Percentiles rank a stretch among this genome's conserved stretches.
phyloP scores from a whole-genome alignment of 2,797 vertebrate genomes.

The Sebastes steindachneri region DNA sequence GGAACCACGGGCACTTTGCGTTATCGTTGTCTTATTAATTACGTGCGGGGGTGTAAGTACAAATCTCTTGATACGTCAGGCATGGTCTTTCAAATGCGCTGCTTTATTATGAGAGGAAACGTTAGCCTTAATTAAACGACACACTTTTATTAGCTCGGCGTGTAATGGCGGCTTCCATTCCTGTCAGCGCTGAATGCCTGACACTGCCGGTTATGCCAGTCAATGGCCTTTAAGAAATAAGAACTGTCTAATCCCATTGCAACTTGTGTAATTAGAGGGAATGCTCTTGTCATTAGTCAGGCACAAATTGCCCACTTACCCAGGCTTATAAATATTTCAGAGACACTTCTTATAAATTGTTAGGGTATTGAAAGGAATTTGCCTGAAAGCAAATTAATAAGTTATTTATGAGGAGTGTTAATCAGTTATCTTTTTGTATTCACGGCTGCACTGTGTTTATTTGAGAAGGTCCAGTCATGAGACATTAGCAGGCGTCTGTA shows the following conservation, averaged over 20 bases:
- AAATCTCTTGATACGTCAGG: slow-evolving; percentile 65
- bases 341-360: slow-evolving; percentile 56
- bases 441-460: background rate
- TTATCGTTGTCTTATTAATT: slow-evolving; percentile 78
- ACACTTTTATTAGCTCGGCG: slow-evolving; percentile 60
- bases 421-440: slow-evolving; percentile 48
- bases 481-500: background rate
- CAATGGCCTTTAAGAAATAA: slow-evolving; percentile 50
- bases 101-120: slow-evolving; percentile 58
- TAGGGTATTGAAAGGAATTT: slow-evolving; percentile 52
- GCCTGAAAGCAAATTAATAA: slow-evolving; percentile 72
- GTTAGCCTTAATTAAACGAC: slow-evolving; percentile 72
- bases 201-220: slow-evolving; percentile 41
- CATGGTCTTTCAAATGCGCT: slow-evolving; percentile 39
- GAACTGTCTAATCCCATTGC: slow-evolving; percentile 70
- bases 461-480: slow-evolving; percentile 7
- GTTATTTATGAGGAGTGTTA: slow-evolving; percentile 68
- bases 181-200: slow-evolving; percentile 43
- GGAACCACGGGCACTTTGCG: slow-evolving; percentile 34
- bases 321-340: slow-evolving; percentile 66
- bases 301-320: slow-evolving; percentile 66
- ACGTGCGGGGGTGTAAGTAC: slow-evolving; percentile 58
- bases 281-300: slow-evolving; percentile 61
- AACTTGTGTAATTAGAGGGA: slow-evolving; percentile 74
- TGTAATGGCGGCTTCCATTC: slow-evolving; percentile 37